Evolutionary conservation across 2,888 invertebrate species (phyloP).

Genomic region (Neocrepidodera transversa): DNA sequence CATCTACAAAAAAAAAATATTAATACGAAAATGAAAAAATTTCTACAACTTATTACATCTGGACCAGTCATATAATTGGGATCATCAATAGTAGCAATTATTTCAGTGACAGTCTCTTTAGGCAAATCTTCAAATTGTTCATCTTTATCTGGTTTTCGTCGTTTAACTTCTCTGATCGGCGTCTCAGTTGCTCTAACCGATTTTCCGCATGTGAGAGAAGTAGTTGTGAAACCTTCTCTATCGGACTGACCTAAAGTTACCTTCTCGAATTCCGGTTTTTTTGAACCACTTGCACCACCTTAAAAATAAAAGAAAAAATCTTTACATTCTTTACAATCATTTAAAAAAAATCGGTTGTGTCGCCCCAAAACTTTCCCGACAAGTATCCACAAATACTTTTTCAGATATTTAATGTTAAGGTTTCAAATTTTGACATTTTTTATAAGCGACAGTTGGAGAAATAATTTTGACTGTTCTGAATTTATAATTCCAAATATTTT

Average conservation of each 20-base stretch:
- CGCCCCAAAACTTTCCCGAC: too few relatives aligned
- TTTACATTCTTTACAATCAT: too few relatives aligned
- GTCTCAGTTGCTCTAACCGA: slow-evolving; percentile 40
- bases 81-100: slow-evolving; percentile 83
- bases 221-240: slow-evolving; percentile 73
- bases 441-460: too few relatives aligned
- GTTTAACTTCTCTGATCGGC: slow-evolving; percentile 57
- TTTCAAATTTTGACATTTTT: too few relatives aligned
- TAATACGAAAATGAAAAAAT: too few relatives aligned
- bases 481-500: too few relatives aligned
- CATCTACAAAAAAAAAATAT: too few relatives aligned
- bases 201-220: slow-evolving; percentile 60
- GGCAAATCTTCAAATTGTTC: slow-evolving; percentile 75
- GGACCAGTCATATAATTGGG: slow-evolving; percentile 85
- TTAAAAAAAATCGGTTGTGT: too few relatives aligned
- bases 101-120: slow-evolving; percentile 79
- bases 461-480: too few relatives aligned
- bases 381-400: too few relatives aligned
- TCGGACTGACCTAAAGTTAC: slow-evolving; percentile 68
- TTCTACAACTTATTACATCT: too few relatives aligned
- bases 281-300: slow-evolving; percentile 39
- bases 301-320: background rate
- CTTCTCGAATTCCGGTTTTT: slow-evolving; percentile 70
- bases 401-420: too few relatives aligned
- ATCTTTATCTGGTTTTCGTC: slow-evolving; percentile 57